phyloP scores from a whole-genome alignment of 2,888 invertebrate species.

The Tenthredo scrophulariae region DNA sequence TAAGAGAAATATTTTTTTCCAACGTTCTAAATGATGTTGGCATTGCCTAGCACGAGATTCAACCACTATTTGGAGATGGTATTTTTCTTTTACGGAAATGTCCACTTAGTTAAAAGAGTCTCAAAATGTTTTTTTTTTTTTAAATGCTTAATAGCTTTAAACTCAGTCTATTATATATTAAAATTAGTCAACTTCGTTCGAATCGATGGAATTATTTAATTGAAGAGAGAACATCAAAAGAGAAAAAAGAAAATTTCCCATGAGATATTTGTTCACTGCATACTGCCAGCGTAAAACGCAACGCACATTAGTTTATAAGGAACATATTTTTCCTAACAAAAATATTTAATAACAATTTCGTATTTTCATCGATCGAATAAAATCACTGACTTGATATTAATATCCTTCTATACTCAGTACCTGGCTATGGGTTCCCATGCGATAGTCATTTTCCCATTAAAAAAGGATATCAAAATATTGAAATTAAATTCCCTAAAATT shows the following conservation, averaged over 20 bases:
- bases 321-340: conserved; percentile 40
- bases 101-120: conserved; percentile 40
- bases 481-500: conserved; percentile 20
- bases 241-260: background rate
- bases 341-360: conserved; percentile 32
- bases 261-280: conserved; percentile 49
- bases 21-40: conserved; percentile 40
- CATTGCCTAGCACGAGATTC: conserved; percentile 47
- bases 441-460: conserved; percentile 56
- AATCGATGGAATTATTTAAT: conserved; percentile 32
- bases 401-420: conserved; percentile 65
- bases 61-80: conserved; percentile 35
- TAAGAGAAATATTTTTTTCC: conserved; percentile 54
- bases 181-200: conserved; percentile 33
- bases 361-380: conserved; percentile 56
- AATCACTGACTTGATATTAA: conserved; percentile 53
- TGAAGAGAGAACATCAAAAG: background rate
- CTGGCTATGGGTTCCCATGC: conserved; percentile 66
- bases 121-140: conserved; percentile 56
- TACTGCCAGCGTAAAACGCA: conserved; percentile 52
- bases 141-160: conserved; percentile 58
- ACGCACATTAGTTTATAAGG: conserved; percentile 45
- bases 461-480: conserved; percentile 43
- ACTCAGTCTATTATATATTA: conserved; percentile 22
- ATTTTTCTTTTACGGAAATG: conserved; percentile 26